phyloP scores from a whole-genome alignment of 2,888 invertebrate genomes.

The Apamea sordens region DNA sequence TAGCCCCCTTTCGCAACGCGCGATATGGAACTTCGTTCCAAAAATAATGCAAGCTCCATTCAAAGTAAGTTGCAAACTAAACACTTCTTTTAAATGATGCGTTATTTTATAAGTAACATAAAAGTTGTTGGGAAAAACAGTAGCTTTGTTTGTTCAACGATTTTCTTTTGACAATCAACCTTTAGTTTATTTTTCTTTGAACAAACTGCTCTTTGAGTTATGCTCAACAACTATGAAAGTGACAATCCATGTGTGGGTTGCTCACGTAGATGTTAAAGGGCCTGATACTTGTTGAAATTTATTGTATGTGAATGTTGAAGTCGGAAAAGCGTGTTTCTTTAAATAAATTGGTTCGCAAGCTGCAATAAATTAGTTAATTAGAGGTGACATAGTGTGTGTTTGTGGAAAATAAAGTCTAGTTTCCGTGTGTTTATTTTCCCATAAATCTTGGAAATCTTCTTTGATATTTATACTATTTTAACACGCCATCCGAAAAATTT shows the following conservation, averaged over 20 bases:
- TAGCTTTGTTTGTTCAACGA: not conserved
- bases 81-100: not conserved
- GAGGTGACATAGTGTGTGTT: constrained; percentile 23
- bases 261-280: not conserved
- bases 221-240: constrained; percentile 2
- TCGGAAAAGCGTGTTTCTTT: constrained; percentile 23
- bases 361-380: constrained; percentile 38
- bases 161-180: constrained; percentile 39
- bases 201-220: constrained; percentile 25
- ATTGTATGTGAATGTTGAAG: constrained; percentile 28
- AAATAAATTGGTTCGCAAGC: constrained; percentile 33
- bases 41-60: no score
- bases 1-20: no score
- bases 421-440: constrained; percentile 28
- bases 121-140: not conserved
- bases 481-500: not conserved
- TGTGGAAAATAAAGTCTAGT: constrained; percentile 18
- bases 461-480: constrained; percentile 17
- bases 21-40: no score
- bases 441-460: constrained; percentile 7
- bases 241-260: constrained; percentile 21
- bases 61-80: not conserved
- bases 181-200: constrained; percentile 29
- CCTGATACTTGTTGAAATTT: constrained; percentile 14
- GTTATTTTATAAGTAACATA: not conserved